phyloP scores from a whole-genome alignment of 2,113 vertebrate species.

The Onychostoma macrolepis region DNA sequence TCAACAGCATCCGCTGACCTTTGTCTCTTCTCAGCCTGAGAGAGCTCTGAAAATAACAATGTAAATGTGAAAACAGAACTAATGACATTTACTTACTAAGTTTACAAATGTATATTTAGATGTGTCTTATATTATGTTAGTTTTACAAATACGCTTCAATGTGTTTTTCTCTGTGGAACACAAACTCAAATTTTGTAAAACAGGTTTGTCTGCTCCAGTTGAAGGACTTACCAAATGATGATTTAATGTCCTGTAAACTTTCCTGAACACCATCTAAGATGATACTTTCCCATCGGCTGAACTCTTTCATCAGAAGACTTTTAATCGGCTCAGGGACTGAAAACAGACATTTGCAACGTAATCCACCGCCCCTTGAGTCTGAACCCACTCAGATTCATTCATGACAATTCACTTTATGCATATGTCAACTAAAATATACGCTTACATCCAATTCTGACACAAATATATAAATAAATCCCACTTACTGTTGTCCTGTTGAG shows the following conservation, averaged over 20 bases:
- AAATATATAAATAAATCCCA: too few relatives aligned
- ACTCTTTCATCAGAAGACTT: constrained; percentile 18
- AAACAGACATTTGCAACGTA: too few relatives aligned
- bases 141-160: too few relatives aligned
- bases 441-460: too few relatives aligned
- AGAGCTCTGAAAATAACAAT: too few relatives aligned
- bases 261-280: background rate
- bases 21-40: background rate
- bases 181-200: background rate
- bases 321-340: background rate
- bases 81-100: too few relatives aligned
- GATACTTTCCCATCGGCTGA: constrained; percentile 14
- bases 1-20: background rate
- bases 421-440: too few relatives aligned
- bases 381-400: too few relatives aligned
- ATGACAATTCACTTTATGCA: too few relatives aligned
- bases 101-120: too few relatives aligned
- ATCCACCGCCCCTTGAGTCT: too few relatives aligned
- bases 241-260: background rate
- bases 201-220: background rate
- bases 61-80: too few relatives aligned
- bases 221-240: background rate
- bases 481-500: background rate
- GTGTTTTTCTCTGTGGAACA: background rate
- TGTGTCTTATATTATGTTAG: background rate